Evolutionary conservation across 2,888 invertebrate genomes (phyloP).

Genomic region (Troides oblongomaculatus): DNA sequence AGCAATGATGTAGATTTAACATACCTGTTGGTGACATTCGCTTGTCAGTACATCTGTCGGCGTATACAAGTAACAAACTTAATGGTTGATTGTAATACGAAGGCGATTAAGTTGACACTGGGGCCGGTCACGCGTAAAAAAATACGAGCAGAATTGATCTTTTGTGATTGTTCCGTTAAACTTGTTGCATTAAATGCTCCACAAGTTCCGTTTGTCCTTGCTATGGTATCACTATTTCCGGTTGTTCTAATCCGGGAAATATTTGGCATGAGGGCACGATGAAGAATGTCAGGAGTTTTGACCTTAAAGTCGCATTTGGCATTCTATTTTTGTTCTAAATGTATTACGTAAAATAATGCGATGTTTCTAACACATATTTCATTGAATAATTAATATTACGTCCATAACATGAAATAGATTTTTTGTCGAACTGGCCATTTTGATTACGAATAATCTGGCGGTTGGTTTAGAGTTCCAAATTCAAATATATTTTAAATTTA

Average conservation of each 20-base stretch:
- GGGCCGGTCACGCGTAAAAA: constrained; percentile 10
- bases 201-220: constrained; percentile 28
- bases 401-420: too few species aligned
- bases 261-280: constrained; percentile 23
- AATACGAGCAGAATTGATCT: constrained; percentile 17
- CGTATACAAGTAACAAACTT: constrained; percentile 2
- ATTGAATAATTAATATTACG: too few species aligned
- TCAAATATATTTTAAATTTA: too few species aligned
- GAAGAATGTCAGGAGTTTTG: background rate
- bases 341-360: background rate
- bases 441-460: too few species aligned
- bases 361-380: too few species aligned
- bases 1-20: background rate
- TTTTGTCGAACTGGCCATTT: too few species aligned
- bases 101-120: constrained; percentile 13
- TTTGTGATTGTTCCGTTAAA: constrained; percentile 22
- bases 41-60: background rate
- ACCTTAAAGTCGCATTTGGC: constrained; percentile 5
- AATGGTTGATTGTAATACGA: background rate
- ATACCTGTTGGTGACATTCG: background rate
- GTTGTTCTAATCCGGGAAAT: constrained; percentile 17
- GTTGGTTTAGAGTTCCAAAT: too few species aligned
- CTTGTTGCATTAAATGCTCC: constrained; percentile 10
- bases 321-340: background rate
- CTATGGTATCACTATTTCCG: constrained; percentile 23